Conservation (phyloP, 2,113 vertebrate genomes). For the Fukomys damarensis region DNA sequence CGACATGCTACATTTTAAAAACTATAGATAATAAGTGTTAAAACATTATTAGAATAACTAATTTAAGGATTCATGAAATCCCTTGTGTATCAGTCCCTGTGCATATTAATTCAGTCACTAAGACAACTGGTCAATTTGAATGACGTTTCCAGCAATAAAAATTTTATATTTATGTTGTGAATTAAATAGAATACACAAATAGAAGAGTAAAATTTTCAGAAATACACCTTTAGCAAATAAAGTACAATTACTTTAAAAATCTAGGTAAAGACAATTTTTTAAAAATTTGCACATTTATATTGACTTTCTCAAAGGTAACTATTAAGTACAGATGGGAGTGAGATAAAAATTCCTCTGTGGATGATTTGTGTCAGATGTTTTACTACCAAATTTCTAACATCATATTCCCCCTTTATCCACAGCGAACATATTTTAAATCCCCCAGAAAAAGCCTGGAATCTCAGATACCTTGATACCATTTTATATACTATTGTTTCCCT, state of each 20-base stretch:
- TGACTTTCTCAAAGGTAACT: background rate
- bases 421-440: background rate
- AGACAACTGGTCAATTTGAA: background rate
- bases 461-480: background rate
- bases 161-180: background rate
- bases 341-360: background rate
- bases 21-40: background rate
- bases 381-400: background rate
- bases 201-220: background rate
- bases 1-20: background rate
- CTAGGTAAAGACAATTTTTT: background rate
- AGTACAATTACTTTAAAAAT: background rate
- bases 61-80: background rate
- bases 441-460: background rate
- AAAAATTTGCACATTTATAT: background rate
- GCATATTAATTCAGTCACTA: background rate
- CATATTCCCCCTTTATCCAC: background rate
- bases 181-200: background rate
- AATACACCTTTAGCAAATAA: background rate
- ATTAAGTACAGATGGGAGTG: background rate
- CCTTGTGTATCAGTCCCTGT: background rate
- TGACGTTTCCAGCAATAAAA: background rate
- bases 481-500: background rate
- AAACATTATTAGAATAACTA: background rate
- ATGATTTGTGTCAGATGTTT: background rate